Conservation (phyloP, 1,140 invertebrate species). For the Amphibalanus amphitrite region DNA sequence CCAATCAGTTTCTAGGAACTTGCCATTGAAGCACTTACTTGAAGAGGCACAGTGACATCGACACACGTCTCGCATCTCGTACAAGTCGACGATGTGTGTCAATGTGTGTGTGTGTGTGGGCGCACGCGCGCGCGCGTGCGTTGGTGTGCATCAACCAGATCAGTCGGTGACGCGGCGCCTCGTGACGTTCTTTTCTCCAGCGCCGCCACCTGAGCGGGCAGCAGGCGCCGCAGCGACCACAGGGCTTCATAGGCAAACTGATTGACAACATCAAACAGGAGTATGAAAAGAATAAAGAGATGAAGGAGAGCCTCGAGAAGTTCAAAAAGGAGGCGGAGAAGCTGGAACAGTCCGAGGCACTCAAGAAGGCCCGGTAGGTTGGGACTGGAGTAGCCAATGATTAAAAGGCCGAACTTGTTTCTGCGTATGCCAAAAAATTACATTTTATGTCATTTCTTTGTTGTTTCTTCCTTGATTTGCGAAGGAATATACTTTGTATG, state of each 20-base stretch:
- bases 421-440: neutral
- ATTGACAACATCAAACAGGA: constrained; percentile 88
- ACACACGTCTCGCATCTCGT: too few species aligned
- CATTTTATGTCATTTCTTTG: neutral
- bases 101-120: too few species aligned
- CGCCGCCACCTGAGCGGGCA: neutral
- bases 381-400: neutral
- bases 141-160: too few species aligned
- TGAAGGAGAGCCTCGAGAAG: constrained; percentile 94
- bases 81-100: too few species aligned
- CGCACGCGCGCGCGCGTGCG: too few species aligned
- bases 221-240: constrained; percentile 13
- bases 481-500: constrained; percentile 23
- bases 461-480: constrained; percentile 11
- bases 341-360: constrained; percentile 90
- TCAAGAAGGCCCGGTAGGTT: constrained; percentile 59
- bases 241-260: constrained; percentile 63
- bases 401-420: neutral
- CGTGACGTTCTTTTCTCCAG: neutral
- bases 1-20: too few species aligned
- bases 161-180: too few species aligned
- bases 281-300: constrained; percentile 91
- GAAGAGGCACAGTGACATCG: too few species aligned
- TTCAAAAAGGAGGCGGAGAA: constrained; percentile 92
- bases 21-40: too few species aligned